phyloP scores from a whole-genome alignment of 2,888 invertebrate species.

The Abscondita cerata region DNA sequence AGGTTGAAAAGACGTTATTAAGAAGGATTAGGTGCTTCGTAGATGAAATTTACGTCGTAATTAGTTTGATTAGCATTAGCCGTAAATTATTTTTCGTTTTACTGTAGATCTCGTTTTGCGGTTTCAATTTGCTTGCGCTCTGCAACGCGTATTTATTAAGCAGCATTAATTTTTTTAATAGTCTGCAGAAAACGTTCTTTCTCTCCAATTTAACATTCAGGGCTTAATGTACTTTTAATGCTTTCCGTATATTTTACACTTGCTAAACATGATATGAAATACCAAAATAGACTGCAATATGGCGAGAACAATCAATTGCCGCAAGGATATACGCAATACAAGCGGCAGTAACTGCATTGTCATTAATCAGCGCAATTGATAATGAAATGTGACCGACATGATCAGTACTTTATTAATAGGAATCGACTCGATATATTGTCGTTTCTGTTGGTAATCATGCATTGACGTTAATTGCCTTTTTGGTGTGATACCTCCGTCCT shows the following conservation, averaged over 20 bases:
- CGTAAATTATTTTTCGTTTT: no score
- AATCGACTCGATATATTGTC: slow-evolving; percentile 19
- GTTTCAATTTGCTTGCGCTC: no score
- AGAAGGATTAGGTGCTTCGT: no score
- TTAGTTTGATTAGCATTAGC: no score
- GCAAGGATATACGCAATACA: slow-evolving; percentile 35
- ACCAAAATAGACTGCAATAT: slow-evolving; percentile 8
- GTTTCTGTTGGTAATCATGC: slow-evolving; percentile 5
- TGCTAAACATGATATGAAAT: slow-evolving; percentile 10
- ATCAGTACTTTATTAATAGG: slow-evolving; percentile 33
- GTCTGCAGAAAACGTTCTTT: not conserved
- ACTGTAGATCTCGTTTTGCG: no score
- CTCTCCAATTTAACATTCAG: slow-evolving; percentile 9
- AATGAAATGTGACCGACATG: slow-evolving; percentile 23
- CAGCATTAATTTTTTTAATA: not conserved
- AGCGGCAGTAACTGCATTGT: slow-evolving; percentile 31
- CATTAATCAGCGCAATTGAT: slow-evolving; percentile 11
- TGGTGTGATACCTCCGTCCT: slow-evolving; percentile 17
- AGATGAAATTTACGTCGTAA: no score
- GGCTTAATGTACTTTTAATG: slow-evolving; percentile 11
- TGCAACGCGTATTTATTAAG: not conserved
- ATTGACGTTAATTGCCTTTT: slow-evolving; percentile 17
- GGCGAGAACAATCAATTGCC: slow-evolving; percentile 40
- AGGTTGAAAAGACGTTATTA: no score
- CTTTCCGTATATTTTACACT: slow-evolving; percentile 9